Evolutionary conservation across 1,140 invertebrate genomes (phyloP).

Genomic region (Heliconius congener): DNA sequence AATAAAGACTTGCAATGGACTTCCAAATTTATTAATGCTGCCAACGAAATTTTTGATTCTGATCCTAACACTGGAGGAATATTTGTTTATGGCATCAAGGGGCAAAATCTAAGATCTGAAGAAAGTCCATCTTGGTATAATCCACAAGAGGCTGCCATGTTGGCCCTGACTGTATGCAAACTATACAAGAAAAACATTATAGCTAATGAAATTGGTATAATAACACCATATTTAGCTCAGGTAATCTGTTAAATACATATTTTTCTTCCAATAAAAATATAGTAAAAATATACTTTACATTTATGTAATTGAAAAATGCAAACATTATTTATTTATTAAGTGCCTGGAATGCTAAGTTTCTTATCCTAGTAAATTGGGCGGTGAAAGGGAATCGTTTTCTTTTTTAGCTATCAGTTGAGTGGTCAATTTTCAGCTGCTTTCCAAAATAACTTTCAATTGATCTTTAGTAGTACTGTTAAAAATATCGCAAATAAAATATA

Average conservation of each 20-base stretch:
- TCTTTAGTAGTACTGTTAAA: too few relatives aligned
- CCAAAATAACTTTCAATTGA: too few relatives aligned
- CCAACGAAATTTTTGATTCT: slow-evolving; percentile 66
- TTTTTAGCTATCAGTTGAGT: too few relatives aligned
- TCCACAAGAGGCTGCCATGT: slow-evolving; percentile 89
- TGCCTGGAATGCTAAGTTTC: too few relatives aligned
- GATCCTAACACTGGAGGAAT: slow-evolving; percentile 83
- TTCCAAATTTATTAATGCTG: slow-evolving; percentile 58
- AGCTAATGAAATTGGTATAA: slow-evolving; percentile 92
- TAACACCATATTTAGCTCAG: slow-evolving; percentile 96
- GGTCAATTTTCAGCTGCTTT: too few relatives aligned
- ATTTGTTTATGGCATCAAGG: slow-evolving; percentile 91
- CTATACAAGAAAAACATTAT: slow-evolving; percentile 85
- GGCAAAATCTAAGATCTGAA: slow-evolving; percentile 86
- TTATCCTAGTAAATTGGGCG: too few relatives aligned
- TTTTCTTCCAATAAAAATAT: too few relatives aligned
- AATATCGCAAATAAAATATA: too few relatives aligned
- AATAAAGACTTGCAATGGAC: slow-evolving; percentile 62
- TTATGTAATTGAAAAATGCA: too few relatives aligned
- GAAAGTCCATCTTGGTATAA: slow-evolving; percentile 96
- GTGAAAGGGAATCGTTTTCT: too few relatives aligned
- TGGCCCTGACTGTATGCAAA: slow-evolving; percentile 82
- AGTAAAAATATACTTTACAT: too few relatives aligned
- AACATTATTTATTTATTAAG: too few relatives aligned
- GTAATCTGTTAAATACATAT: slow-evolving; percentile 71